phyloP scores from a whole-genome alignment of 1,140 invertebrate species.

The Sitodiplosis mosellana region DNA sequence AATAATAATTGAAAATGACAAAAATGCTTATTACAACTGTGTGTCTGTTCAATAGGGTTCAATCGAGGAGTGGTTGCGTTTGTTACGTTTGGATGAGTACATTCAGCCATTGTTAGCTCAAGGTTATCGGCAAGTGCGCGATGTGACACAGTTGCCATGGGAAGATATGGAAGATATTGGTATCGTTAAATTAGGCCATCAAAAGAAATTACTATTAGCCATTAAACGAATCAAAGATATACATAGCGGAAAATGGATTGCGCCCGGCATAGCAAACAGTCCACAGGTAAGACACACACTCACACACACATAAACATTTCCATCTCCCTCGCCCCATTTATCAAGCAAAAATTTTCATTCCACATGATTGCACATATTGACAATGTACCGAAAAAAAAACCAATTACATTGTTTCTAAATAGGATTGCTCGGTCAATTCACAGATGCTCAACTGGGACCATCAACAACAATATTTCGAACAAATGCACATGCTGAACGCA shows the following conservation, averaged over 20 bases:
- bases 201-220: constrained; percentile 93
- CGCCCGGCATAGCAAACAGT: constrained; percentile 9
- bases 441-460: no score
- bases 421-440: no score
- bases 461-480: not conserved
- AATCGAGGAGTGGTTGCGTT: constrained; percentile 80
- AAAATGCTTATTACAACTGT: no score
- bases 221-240: constrained; percentile 95
- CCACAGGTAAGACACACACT: no score
- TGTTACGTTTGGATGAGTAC: constrained; percentile 84
- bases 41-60: constrained; percentile 45
- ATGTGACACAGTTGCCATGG: constrained; percentile 87
- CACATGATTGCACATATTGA: no score
- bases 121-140: constrained; percentile 83
- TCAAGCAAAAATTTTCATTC: no score
- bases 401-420: no score
- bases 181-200: constrained; percentile 85
- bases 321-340: no score
- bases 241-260: constrained; percentile 56
- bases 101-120: constrained; percentile 71
- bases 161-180: constrained; percentile 99
- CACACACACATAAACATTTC: no score
- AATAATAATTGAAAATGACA: no score
- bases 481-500: not conserved
- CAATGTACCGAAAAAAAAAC: no score